Conservation (phyloP, 2,113 vertebrate species). For the Arenaria interpres region DNA sequence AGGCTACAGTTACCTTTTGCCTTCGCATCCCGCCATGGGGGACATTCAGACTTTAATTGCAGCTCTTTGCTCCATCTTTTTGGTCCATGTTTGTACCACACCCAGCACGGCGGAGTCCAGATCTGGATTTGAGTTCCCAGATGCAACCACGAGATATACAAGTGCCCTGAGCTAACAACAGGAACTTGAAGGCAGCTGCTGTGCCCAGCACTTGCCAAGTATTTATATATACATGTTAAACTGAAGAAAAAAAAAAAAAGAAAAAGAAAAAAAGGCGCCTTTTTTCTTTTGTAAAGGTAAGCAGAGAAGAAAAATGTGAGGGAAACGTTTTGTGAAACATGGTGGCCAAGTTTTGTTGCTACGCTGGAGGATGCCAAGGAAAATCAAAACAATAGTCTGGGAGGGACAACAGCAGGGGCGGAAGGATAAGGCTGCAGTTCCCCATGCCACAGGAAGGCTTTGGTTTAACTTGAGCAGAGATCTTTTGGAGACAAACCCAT, state of each 20-base stretch:
- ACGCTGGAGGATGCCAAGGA: slow-evolving; percentile 16
- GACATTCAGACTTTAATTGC: not conserved
- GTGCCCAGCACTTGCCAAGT: not conserved
- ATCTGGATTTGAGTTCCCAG: slow-evolving; percentile 18
- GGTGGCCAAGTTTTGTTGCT: slow-evolving; percentile 21
- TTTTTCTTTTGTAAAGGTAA: slow-evolving; percentile 3
- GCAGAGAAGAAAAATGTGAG: slow-evolving; percentile 48
- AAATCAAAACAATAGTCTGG: slow-evolving; percentile 59
- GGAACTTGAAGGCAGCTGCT: not conserved
- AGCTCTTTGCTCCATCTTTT: not conserved
- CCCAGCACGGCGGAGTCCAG: not conserved
- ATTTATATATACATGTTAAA: not conserved
- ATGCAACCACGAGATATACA: not conserved
- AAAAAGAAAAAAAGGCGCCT: not conserved
- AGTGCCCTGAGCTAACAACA: not conserved
- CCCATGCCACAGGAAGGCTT: not conserved
- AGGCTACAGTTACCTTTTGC: not conserved
- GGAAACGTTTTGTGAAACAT: slow-evolving; percentile 20
- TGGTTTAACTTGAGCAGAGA: not conserved
- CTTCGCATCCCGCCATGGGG: fast-evolving
- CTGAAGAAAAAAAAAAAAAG: not conserved
- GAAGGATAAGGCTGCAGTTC: slow-evolving; percentile 66
- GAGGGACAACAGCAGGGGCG: not conserved
- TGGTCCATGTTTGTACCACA: fast-evolving
- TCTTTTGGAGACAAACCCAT: not conserved